Evolutionary conservation across 2,113 vertebrate species (phyloP).

Genomic region (Tringa solitaria): DNA sequence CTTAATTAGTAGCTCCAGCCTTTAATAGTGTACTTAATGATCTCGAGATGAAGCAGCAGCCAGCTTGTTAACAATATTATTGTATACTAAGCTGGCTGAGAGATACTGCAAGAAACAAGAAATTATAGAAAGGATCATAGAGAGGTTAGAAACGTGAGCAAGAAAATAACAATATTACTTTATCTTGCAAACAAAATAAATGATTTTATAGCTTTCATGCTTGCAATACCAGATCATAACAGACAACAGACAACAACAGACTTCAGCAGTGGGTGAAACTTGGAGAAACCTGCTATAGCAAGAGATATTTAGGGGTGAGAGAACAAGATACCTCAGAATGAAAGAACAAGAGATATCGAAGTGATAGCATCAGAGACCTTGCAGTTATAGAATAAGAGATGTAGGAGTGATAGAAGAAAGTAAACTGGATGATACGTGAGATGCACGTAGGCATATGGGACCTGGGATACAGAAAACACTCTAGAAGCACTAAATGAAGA

Average conservation of each 20-base stretch:
- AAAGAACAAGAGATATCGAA: slow-evolving; percentile 9
- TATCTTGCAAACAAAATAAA: neutral
- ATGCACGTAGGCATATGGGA: neutral
- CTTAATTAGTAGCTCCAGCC: neutral
- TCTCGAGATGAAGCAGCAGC: slow-evolving; percentile 12
- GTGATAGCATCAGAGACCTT: neutral
- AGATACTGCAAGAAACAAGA: neutral
- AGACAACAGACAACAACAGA: slow-evolving; percentile 4
- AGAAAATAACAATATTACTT: neutral
- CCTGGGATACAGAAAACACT: neutral
- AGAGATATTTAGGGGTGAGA: slow-evolving; percentile 12
- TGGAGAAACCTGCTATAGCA: slow-evolving; percentile 5
- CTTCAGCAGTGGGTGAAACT: slow-evolving; percentile 18
- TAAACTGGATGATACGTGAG: neutral
- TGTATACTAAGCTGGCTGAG: neutral
- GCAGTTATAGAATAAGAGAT: neutral
- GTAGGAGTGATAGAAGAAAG: neutral
- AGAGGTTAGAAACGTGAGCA: neutral
- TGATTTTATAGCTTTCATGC: neutral
- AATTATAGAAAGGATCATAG: neutral
- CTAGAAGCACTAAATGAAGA: neutral
- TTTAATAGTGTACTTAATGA: slow-evolving; percentile 10
- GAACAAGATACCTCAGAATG: neutral
- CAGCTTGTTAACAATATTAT: neutral
- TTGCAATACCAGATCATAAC: neutral